Base-by-base conservation (phyloP, 1,140 invertebrate species). In the Zaprionus vittiger region DNA sequence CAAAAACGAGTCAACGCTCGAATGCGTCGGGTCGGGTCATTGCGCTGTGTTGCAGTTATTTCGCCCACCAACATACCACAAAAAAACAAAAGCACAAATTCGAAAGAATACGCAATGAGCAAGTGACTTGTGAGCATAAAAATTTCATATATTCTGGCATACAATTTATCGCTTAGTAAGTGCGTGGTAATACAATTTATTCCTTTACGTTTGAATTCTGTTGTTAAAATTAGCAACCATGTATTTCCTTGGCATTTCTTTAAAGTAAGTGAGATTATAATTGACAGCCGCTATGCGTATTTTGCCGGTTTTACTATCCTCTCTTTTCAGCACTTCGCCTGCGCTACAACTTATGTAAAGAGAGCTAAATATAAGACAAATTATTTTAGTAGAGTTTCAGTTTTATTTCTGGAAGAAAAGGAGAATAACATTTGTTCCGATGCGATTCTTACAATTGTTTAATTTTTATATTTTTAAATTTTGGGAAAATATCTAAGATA, bases 1-100 rank as follows among this genome's bases (percentile, higher is more conserved):
- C 79, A 91, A 91, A 92, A 89, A 91, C 86, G 85, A 92, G 91
- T 91, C 91, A 91, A 82, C 90, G 86, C 81, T 92, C 86, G 83
- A 92, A 73, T 89, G 78, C 80, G 72, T 89, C 85, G 77, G 85
- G 83, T 81, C 86, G 81, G 83, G 86, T 92, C 90, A 92, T 92
- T 92, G 86, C 75, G 86, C 86, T 91, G 79, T 74, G 57, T 72
- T 82, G 81, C 85, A 89, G 55, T 81, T 81, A 65, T 57, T 71
- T 64, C 68, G 77, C 49, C 49, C 72, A 60, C 22, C 47, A 71
- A 28, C 62, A 71, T 34, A 56, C 52, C 37, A 11, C 15, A 60
- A 52, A 20, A 22, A 59, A n/a, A 62, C 80, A 52, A 60, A 69
- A 20, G 49, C 47, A 74, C 9, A 62, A 49, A 28, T 44, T 17